phyloP scores from a whole-genome alignment of 2,888 invertebrate genomes.

The Anarsia innoxiella region DNA sequence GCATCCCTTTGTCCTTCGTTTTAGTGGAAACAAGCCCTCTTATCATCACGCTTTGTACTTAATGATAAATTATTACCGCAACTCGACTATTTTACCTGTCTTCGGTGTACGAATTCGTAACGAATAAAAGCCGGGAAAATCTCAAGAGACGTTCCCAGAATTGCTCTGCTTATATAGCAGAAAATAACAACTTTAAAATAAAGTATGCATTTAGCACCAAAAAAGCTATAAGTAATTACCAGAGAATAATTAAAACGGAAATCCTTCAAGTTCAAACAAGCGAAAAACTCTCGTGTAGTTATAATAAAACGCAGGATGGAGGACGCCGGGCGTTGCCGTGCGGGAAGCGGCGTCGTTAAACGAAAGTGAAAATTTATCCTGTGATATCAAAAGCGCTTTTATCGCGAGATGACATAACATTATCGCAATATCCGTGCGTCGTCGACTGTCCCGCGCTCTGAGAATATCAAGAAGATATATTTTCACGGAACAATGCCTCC shows the following conservation, averaged over 20 bases:
- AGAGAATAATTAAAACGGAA: too few species aligned
- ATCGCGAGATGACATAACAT: slow-evolving; percentile 63
- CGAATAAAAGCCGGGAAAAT: background rate
- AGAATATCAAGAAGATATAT: slow-evolving; percentile 71
- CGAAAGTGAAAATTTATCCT: slow-evolving; percentile 53
- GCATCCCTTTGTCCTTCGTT: slow-evolving; percentile 44
- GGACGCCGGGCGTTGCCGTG: too few species aligned
- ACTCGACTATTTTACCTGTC: slow-evolving; percentile 23
- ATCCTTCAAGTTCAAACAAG: too few species aligned
- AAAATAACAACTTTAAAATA: background rate
- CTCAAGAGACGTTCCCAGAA: background rate
- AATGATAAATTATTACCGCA: slow-evolving; percentile 51
- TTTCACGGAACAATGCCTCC: slow-evolving; percentile 71
- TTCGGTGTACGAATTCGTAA: slow-evolving; percentile 14
- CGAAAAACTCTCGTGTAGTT: background rate
- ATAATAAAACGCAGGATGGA: background rate
- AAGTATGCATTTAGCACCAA: background rate
- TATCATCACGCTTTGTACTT: slow-evolving; percentile 49
- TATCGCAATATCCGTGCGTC: slow-evolving; percentile 67
- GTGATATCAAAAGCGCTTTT: slow-evolving; percentile 57
- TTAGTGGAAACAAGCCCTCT: slow-evolving; percentile 40
- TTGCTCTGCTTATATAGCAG: background rate
- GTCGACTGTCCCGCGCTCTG: slow-evolving; percentile 57
- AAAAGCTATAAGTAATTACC: background rate
- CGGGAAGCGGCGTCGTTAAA: slow-evolving; percentile 26